Base-by-base conservation (phyloP, 2,797 vertebrate species). In the Myripristis jacobus region DNA sequence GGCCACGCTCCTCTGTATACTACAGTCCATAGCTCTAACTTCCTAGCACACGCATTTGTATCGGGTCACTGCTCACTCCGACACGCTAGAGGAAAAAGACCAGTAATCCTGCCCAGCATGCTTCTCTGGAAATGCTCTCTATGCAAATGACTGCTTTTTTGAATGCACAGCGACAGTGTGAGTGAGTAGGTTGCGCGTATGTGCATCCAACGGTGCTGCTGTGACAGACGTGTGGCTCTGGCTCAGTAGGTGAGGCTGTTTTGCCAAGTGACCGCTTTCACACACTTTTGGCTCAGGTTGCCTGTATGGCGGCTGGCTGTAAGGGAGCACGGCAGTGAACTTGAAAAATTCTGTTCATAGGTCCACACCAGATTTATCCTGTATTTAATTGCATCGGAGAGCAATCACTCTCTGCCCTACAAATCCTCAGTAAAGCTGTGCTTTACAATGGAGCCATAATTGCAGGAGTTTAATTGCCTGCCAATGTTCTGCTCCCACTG, bases 391-490 rank as follows among this genome's bases (percentile, higher is more conserved):
- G 92, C 87, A 71, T 84, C 77, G 73, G 73, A 89, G 91, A 89
- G 90, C 90, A 94, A 94, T 94, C 93, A 93, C 72, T 92, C 87
- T 82, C 75, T 89, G 85, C 82, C 91, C 86, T 88, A 77, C 85
- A 94, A 94, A 94, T 94, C 93, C 90, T 90, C 88, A 78, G 88
- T 89, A 93, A 94, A 94, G 91, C 92, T 87, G 79, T 56, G 87
- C 88, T 91, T 94, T 91, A 94, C 94, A 94, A 94, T 93, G 90
- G 91, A 93, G 88, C 83, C 85, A 81, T 95, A 94, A 95, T 95
- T 94, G 94, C 93, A 91, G 92, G 88, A 93, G 90, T 95, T 94
- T 95, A 94, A 95, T 95, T 94, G 93, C 92, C 89, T 93, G 92
- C 91, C 90, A 92, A 90, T 93, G 92, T 88, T 92, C 89, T 88